phyloP scores from a whole-genome alignment of 1,140 invertebrate genomes.

The Mizuhopecten yessoensis region DNA sequence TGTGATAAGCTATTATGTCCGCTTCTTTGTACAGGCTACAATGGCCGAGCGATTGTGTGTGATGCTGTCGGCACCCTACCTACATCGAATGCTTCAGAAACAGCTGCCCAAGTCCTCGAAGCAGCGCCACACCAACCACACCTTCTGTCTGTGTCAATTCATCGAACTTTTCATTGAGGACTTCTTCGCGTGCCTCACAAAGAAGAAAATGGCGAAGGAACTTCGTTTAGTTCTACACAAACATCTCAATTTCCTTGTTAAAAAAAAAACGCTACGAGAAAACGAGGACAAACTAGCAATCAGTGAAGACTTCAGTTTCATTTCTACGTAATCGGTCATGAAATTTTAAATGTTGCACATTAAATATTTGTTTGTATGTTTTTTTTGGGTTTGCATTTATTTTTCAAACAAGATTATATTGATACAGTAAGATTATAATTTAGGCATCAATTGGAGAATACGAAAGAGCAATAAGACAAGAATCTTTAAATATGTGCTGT shows the following conservation, averaged over 20 bases:
- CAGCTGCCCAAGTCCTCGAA: conserved; percentile 68
- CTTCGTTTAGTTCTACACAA: conserved; percentile 13
- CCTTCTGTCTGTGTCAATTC: conserved; percentile 73
- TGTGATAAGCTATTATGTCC: neutral
- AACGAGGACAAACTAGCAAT: neutral
- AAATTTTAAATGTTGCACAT: neutral
- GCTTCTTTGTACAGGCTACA: conserved; percentile 56
- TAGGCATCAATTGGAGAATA: too few species aligned
- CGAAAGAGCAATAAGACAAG: too few species aligned
- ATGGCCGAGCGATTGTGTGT: conserved; percentile 70
- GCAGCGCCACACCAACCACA: conserved; percentile 65
- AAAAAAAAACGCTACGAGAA: neutral
- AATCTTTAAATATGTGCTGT: too few species aligned
- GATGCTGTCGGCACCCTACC: conserved; percentile 69
- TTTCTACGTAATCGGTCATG: neutral
- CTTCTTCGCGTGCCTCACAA: conserved; percentile 42
- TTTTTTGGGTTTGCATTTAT: too few species aligned
- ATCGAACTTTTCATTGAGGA: conserved; percentile 62
- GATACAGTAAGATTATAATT: too few species aligned
- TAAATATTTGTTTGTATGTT: neutral
- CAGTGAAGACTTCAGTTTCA: neutral
- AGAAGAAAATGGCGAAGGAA: neutral
- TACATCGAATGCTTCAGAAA: conserved; percentile 64
- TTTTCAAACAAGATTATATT: too few species aligned
- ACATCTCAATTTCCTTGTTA: neutral